Conservation (phyloP, 1,140 invertebrate genomes). For the Cotesia chilonis region DNA sequence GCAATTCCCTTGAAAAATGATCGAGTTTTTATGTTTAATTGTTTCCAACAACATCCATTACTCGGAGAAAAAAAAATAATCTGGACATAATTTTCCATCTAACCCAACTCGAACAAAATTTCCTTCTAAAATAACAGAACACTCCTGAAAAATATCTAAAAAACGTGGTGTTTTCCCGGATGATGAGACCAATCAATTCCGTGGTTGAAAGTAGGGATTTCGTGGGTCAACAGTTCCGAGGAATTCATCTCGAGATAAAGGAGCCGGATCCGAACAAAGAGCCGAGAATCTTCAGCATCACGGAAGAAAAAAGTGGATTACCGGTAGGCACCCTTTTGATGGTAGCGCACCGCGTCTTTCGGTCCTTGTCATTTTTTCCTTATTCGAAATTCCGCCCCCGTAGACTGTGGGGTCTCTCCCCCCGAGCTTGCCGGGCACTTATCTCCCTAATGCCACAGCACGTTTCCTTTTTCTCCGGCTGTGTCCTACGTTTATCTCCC, state of each 20-base stretch:
- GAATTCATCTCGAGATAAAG: conserved; percentile 8
- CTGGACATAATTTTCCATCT: no score
- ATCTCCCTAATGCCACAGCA: conserved; percentile 36
- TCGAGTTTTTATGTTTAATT: no score
- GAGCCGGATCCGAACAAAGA: neutral
- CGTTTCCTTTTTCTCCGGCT: conserved; percentile 34
- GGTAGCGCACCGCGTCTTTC: neutral
- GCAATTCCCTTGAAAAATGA: no score
- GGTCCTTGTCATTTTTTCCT: conserved; percentile 1
- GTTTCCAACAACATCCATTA: no score
- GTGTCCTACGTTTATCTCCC: conserved; percentile 31
- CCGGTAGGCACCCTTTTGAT: conserved; percentile 10
- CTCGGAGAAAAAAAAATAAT: no score
- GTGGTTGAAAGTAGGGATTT: neutral
- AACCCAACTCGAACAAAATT: no score
- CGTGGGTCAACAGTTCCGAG: conserved; percentile 8
- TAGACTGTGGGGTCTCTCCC: neutral
- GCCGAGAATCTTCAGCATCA: no score
- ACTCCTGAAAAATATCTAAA: neutral
- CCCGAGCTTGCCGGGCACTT: conserved; percentile 23
- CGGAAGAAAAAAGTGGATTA: conserved; percentile 25
- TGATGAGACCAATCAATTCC: conserved; percentile 28
- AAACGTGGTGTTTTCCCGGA: neutral
- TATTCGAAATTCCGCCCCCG: neutral
- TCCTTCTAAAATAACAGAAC: neutral